These are phyloP conservation scores for Sinelater perroti DNA, from an alignment of 2,888 invertebrate species.

Conservation along the genomic window DNA sequence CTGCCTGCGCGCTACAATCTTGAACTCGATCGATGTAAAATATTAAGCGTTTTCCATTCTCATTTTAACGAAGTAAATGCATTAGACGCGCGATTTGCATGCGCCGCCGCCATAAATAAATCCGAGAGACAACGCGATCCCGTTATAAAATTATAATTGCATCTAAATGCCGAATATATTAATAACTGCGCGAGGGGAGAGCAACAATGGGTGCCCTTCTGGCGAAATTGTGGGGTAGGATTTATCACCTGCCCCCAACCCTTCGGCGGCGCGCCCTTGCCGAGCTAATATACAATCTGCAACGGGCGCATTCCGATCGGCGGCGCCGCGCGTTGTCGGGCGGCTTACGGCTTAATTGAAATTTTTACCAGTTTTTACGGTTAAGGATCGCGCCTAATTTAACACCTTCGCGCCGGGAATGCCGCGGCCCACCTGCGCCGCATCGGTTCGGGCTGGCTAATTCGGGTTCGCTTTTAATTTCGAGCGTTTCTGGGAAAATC, in stretches of 20 bases:
- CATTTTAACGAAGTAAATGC: slow-evolving; percentile 42
- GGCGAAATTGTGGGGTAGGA: slow-evolving; percentile 50
- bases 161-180: slow-evolving; percentile 49
- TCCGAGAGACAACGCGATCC: slow-evolving; percentile 30
- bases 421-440: too few species aligned
- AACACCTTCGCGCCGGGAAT: slow-evolving; percentile 5
- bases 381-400: slow-evolving; percentile 13
- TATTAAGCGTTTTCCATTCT: slow-evolving; percentile 42
- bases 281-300: slow-evolving; percentile 42
- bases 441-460: too few species aligned
- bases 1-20: slow-evolving; percentile 50
- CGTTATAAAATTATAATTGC: slow-evolving; percentile 46
- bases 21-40: slow-evolving; percentile 48
- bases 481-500: too few species aligned
- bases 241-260: slow-evolving; percentile 49
- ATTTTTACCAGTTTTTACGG: slow-evolving; percentile 29
- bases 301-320: slow-evolving; percentile 38
- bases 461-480: too few species aligned
- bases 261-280: slow-evolving; percentile 38
- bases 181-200: slow-evolving; percentile 43
- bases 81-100: slow-evolving; percentile 43
- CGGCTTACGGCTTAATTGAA: slow-evolving; percentile 33
- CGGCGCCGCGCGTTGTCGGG: slow-evolving; percentile 17
- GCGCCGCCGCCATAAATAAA: slow-evolving; percentile 39
- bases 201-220: slow-evolving; percentile 47